A percentile compares a stretch with the other conserved stretches of the same genome.
Evolutionary conservation across 2,888 invertebrate genomes (phyloP).

Genomic region (Oeneis ivallda): DNA sequence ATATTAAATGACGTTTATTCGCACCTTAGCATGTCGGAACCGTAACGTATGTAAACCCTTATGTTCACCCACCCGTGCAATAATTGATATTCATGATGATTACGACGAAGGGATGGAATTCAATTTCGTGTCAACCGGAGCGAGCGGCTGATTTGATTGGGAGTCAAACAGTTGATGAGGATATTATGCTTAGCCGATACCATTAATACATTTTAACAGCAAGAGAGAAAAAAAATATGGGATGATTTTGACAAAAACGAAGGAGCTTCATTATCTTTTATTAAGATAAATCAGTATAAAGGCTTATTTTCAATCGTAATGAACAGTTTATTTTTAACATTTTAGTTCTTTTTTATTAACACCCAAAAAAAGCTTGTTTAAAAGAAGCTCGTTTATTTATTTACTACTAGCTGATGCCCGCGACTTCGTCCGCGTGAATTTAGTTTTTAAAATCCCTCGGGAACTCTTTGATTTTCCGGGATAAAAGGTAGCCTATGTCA

Average conservation of each 20-base stretch:
- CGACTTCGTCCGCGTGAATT: too few relatives aligned
- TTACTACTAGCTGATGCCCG: too few relatives aligned
- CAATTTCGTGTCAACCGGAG: slow-evolving; percentile 14
- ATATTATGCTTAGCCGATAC: not conserved
- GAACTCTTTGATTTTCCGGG: too few relatives aligned
- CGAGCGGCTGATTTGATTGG: slow-evolving; percentile 9
- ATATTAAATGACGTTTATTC: not conserved
- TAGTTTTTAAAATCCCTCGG: too few relatives aligned
- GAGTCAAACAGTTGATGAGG: slow-evolving; percentile 13
- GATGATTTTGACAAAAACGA: not conserved
- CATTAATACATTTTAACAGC: too few relatives aligned
- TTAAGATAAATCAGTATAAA: too few relatives aligned
- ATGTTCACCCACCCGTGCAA: not conserved
- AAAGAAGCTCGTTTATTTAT: too few relatives aligned
- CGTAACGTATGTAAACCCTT: not conserved
- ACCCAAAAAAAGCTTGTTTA: too few relatives aligned
- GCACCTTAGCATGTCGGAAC: not conserved
- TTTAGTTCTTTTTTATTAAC: too few relatives aligned
- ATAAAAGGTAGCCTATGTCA: too few relatives aligned
- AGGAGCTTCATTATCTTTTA: not conserved
- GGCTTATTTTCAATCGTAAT: not conserved
- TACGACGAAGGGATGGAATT: slow-evolving; percentile 16
- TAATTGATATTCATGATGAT: slow-evolving; percentile 19
- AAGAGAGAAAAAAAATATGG: too few relatives aligned
- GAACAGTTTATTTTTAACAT: too few relatives aligned